Evolutionary conservation across 92 coral and sea anemone genomes (phyloP).

Genomic region (Montipora capitata): DNA sequence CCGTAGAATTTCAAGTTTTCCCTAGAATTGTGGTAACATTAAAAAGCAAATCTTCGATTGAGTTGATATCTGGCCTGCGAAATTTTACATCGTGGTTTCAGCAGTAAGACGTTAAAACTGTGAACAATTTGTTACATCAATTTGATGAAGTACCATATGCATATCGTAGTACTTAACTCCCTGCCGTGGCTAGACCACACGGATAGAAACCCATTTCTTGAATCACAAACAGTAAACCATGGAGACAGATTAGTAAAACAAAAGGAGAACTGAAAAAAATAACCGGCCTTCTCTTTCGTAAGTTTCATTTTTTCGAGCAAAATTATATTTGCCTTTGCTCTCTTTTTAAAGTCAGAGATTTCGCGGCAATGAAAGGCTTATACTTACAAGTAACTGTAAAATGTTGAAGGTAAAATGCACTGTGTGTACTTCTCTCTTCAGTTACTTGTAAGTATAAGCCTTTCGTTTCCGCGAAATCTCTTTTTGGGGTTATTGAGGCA

Average conservation of each 20-base stretch:
- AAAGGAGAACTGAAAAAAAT: neutral
- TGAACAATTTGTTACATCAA: neutral
- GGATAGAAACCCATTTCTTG: neutral
- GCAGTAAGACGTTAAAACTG: neutral
- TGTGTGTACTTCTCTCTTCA: too few relatives aligned
- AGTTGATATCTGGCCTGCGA: neutral
- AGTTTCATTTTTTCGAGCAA: too few relatives aligned
- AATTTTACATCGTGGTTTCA: neutral
- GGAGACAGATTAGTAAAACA: neutral
- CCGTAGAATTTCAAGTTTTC: too few relatives aligned
- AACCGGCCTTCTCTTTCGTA: too few relatives aligned
- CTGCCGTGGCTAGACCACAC: neutral
- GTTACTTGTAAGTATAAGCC: too few relatives aligned
- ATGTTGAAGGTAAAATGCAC: too few relatives aligned
- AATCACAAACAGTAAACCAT: neutral
- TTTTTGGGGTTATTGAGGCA: too few relatives aligned
- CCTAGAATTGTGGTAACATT: neutral
- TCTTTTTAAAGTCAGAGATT: too few relatives aligned
- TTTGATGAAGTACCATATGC: neutral
- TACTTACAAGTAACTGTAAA: too few relatives aligned
- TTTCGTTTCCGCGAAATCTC: too few relatives aligned
- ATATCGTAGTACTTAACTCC: neutral
- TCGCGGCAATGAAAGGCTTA: too few relatives aligned
- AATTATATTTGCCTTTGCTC: too few relatives aligned
- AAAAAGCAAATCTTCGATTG: neutral